Evolutionary conservation across 2,888 invertebrate genomes (phyloP), one percentile per base, ranked within the genome.

Genomic region (Frankliniella fusca): DNA sequence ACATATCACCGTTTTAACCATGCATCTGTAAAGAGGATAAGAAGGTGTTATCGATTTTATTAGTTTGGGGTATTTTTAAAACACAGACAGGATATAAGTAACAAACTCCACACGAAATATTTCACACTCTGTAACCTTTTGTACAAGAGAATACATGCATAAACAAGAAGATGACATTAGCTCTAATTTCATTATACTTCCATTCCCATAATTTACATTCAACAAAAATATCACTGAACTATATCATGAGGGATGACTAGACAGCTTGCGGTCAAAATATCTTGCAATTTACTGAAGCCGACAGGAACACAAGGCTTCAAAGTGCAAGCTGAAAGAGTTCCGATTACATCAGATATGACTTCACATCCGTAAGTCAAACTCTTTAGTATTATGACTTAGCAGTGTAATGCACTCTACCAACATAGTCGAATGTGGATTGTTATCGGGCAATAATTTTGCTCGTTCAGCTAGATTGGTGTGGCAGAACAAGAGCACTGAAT

Each of bases 221-320:
- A 76, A 76, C 70, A 76, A 76, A 76, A 76, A 76, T 76, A 76
- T 76, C 27, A 76, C 27, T 76, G 70, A 76, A 76, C 70, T 76
- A 76, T 76, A 76, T 27, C 23, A 76, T 76, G 70, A 76, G 70
- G n/a, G 70, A 76, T 27, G 27, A 76, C 70, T 27, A 76, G 70
- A 76, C 70, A 76, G 70, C 70, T 76, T 76, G 70, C 27, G 27
- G 27, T 76, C 70, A 76, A 76, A 23, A 27, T 76, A 76, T 27
- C 27, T 76, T 76, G 70, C 70, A 76, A 27, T 27, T 23, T 76
- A 76, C 27, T 11, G 27, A 76, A 76, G 70, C 70, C 27, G 70
- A 76, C 70, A 76, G 70, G 70, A 76, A 76, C 27, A 76, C 70
- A 76, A 76, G 70, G 70, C 70, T 76, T 27, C 70, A 76, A 12